These are phyloP conservation scores for Aphidius colemani DNA, from an alignment of 2,888 invertebrate genomes.

Conservation along the genomic window DNA sequence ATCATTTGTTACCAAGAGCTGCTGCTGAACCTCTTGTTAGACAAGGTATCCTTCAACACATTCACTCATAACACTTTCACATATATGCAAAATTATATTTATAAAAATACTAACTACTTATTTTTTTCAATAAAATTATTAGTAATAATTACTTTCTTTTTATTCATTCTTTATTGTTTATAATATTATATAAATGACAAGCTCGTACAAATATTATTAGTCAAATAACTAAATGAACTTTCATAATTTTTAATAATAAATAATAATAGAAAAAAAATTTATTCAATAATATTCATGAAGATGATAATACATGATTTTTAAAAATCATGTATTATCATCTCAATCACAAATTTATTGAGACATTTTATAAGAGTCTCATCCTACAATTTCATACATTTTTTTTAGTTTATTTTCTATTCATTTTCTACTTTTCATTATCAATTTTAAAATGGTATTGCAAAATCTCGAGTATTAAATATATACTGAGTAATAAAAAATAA, in stretches of 20 bases:
- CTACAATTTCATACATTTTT: slow-evolving; percentile 12
- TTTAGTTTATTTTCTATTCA: slow-evolving; percentile 13
- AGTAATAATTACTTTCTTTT: too few relatives aligned
- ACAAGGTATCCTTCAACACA: slow-evolving; percentile 85
- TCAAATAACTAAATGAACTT: slow-evolving; percentile 39
- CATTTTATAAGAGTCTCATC: slow-evolving; percentile 15
- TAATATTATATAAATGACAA: slow-evolving; percentile 43
- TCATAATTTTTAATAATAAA: slow-evolving; percentile 11
- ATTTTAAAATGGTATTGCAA: not conserved
- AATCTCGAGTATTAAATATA: not conserved
- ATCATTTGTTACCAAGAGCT: slow-evolving; percentile 85
- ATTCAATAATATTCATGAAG: slow-evolving; percentile 28
- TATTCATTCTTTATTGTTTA: slow-evolving; percentile 19
- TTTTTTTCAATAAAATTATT: too few relatives aligned
- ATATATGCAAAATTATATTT: too few relatives aligned
- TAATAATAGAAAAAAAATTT: slow-evolving; percentile 35
- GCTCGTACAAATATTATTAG: slow-evolving; percentile 48
- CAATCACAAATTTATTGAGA: slow-evolving; percentile 34
- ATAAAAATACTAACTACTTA: too few relatives aligned
- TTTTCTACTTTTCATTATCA: slow-evolving; percentile 6
- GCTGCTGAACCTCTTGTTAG: slow-evolving; percentile 90
- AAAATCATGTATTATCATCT: slow-evolving; percentile 33
- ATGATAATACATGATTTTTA: slow-evolving; percentile 25
- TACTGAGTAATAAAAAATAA: slow-evolving; percentile 9
- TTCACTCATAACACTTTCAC: slow-evolving; percentile 55